Percentiles rank a stretch among this genome's conserved stretches.
These are phyloP conservation scores for Scrobipalpa costella DNA, from an alignment of 2,888 invertebrate species.

Conservation along the genomic window DNA sequence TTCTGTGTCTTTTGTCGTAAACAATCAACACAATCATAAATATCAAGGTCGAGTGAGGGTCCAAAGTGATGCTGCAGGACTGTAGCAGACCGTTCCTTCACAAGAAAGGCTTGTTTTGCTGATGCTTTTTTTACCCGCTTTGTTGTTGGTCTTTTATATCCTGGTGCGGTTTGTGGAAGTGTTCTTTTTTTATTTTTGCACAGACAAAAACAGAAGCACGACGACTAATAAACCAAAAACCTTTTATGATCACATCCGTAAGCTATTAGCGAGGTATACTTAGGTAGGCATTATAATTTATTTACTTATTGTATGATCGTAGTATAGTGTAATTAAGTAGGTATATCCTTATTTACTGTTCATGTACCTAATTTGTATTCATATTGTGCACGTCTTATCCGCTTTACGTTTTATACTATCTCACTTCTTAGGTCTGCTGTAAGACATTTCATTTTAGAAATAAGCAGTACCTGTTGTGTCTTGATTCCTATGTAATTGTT, in stretches of 20 bases:
- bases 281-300: too few relatives aligned
- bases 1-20: too few relatives aligned
- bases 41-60: not conserved
- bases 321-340: too few relatives aligned
- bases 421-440: too few relatives aligned
- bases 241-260: not conserved
- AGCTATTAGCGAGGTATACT: not conserved
- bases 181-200: not conserved
- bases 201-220: not conserved
- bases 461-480: too few relatives aligned
- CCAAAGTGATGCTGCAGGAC: not conserved
- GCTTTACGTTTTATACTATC: too few relatives aligned
- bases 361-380: too few relatives aligned
- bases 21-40: not conserved
- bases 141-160: slow-evolving; percentile 10
- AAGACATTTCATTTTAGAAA: too few relatives aligned
- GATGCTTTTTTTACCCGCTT: not conserved
- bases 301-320: too few relatives aligned
- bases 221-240: not conserved
- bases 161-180: slow-evolving; percentile 1
- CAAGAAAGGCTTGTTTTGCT: slow-evolving; percentile 1
- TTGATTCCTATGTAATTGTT: too few relatives aligned
- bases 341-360: too few relatives aligned
- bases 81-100: not conserved
- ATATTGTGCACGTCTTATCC: too few relatives aligned